Base-by-base conservation (phyloP, 2,113 vertebrate species). In the Gallinago jamesoni region DNA sequence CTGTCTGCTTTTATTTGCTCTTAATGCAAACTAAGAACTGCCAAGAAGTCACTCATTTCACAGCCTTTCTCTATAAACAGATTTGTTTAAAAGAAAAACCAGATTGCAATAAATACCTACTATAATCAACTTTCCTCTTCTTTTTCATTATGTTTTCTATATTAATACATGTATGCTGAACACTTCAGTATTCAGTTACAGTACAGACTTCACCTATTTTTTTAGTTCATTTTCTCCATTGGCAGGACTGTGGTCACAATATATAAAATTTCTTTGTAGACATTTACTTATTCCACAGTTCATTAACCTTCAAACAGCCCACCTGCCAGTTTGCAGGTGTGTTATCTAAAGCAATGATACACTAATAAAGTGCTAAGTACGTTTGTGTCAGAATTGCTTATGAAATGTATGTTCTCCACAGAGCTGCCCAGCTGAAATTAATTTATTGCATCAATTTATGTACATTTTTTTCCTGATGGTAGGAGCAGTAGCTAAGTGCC, bases 251-350 rank as follows among this genome's bases (percentile, higher is more conserved):
- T 17, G 31, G 52, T 96, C 89, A 92, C 83, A 94, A 97, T 96
- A 96, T 90, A 95, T 89, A 97, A 89, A 95, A 97, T 92, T 94
- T 92, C 91, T 96, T 96, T 95, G 94, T 76, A 97, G 96, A 96
- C 92, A 92, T 94, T 96, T 96, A 95, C 87, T 92, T 96, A 93
- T 96, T 97, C 97, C 91, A 96, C 96, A 98, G 94, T 92, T 97
- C 85, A 91, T 97, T 97, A 97, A 73, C 79, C 79, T 75, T 82
- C 95, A 95, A 95, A 88, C 31, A 31, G 90, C 95, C 97, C 92
- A 97, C 94, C 87, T 96, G 75, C 81, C 81, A 73, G 21, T 55
- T 79, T 76, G 90, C 67, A 30, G 91, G 91, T 94, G 90, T 93
- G 76, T 90, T 96, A 95, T 89, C 95, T 93, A 80, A 97, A 97